Conservation (phyloP, 2,888 invertebrate species). For the Sympetrum striolatum region DNA sequence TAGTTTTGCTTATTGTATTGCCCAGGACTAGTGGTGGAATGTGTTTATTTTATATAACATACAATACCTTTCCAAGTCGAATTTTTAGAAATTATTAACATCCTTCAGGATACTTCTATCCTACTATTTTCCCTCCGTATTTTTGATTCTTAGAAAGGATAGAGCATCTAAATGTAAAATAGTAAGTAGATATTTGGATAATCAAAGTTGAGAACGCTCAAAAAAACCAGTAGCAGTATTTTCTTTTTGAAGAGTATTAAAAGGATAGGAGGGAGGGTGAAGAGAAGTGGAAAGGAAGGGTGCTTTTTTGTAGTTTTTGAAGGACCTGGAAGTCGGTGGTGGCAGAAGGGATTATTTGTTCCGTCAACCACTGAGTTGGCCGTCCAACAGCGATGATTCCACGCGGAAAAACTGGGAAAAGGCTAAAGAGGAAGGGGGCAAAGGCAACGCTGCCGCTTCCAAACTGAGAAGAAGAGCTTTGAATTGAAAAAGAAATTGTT, state of each 20-base stretch:
- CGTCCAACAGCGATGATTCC: conserved; percentile 23
- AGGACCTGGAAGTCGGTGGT: not conserved
- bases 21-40: too few relatives aligned
- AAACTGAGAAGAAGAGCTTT: not conserved
- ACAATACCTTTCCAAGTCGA: too few relatives aligned
- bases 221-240: not conserved
- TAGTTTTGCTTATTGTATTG: too few relatives aligned
- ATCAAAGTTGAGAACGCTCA: not conserved
- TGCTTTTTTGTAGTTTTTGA: not conserved
- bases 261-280: not conserved
- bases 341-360: conserved; percentile 35
- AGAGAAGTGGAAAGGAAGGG: not conserved
- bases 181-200: too few relatives aligned
- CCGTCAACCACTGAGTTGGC: conserved; percentile 22
- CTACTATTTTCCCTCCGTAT: too few relatives aligned
- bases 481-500: not conserved
- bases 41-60: too few relatives aligned
- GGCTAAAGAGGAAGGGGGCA: not conserved
- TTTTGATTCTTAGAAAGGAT: too few relatives aligned
- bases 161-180: too few relatives aligned
- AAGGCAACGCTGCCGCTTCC: not conserved
- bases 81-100: too few relatives aligned
- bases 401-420: conserved; percentile 1
- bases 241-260: not conserved
- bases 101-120: too few relatives aligned